Percentiles rank a stretch among this genome's conserved stretches.
Conservation (phyloP, 2,888 invertebrate species). For the Trypoxylon attenuatum region DNA sequence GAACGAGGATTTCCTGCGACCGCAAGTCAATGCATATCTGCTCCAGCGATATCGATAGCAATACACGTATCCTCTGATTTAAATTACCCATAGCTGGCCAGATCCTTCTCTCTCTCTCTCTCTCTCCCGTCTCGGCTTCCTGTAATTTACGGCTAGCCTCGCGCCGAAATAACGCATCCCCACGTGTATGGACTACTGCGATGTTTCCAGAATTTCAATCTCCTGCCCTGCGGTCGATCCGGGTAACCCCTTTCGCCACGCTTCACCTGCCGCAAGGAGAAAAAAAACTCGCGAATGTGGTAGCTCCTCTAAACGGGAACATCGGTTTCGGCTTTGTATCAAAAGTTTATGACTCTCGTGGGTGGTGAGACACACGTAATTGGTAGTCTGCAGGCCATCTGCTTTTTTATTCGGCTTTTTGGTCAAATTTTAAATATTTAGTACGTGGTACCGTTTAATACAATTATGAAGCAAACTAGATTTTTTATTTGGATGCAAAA, state of each 20-base stretch:
- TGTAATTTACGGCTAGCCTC: constrained; percentile 44
- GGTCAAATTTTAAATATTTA: too few species aligned
- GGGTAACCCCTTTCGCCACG: background rate
- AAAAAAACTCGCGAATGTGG: background rate
- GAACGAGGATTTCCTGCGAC: constrained; percentile 69
- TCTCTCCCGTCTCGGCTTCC: constrained; percentile 20
- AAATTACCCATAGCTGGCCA: constrained; percentile 48
- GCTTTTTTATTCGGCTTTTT: too few species aligned
- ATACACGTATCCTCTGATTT: constrained; percentile 55
- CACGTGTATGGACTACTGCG: constrained; percentile 13
- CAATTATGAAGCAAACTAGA: too few species aligned
- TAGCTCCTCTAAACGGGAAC: background rate
- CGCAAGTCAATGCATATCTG: constrained; percentile 67
- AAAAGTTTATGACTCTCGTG: too few species aligned
- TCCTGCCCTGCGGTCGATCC: background rate
- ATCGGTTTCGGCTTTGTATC: too few species aligned
- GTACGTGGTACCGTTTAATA: too few species aligned
- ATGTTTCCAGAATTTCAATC: background rate
- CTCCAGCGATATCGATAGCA: constrained; percentile 33
- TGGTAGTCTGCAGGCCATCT: too few species aligned
- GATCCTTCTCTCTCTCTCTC: too few species aligned
- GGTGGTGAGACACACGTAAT: too few species aligned
- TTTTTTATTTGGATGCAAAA: too few species aligned
- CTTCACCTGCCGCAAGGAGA: background rate
- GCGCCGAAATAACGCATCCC: constrained; percentile 7